phyloP scores from a whole-genome alignment of 2,888 invertebrate species.

The Pocota personata region DNA sequence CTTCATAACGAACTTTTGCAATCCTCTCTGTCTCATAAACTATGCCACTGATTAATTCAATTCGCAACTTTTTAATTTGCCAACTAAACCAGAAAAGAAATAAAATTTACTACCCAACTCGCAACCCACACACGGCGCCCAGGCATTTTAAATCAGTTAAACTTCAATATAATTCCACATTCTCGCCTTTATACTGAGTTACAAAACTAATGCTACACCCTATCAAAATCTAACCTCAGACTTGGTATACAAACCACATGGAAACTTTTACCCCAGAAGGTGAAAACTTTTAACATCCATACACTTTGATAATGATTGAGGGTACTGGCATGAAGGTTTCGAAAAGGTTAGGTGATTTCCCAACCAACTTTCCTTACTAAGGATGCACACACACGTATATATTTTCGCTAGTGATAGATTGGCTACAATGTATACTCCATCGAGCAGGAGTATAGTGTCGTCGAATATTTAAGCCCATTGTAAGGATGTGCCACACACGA shows the following conservation, averaged over 20 bases:
- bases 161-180: slow-evolving; percentile 49
- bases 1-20: background rate
- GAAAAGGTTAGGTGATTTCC: slow-evolving; percentile 2
- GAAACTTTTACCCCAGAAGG: slow-evolving; percentile 43
- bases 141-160: slow-evolving; percentile 47
- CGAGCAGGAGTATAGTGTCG: slow-evolving; percentile 45
- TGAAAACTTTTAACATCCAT: slow-evolving; percentile 57
- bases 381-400: background rate
- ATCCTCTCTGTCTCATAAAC: background rate
- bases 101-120: background rate
- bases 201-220: slow-evolving; percentile 12
- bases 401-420: slow-evolving; percentile 14
- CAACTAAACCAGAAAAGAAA: background rate
- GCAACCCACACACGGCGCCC: background rate
- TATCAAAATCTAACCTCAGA: slow-evolving; percentile 22
- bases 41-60: slow-evolving; percentile 40
- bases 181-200: slow-evolving; percentile 31
- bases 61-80: slow-evolving; percentile 41
- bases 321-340: background rate
- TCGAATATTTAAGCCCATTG: slow-evolving; percentile 48
- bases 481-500: slow-evolving; percentile 30
- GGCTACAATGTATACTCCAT: slow-evolving; percentile 36
- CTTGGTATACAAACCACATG: slow-evolving; percentile 14
- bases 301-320: slow-evolving; percentile 40
- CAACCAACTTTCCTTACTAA: slow-evolving; percentile 21